Evolutionary conservation across 2,797 vertebrate species (phyloP).

Genomic region (Melopsittacus undulatus): DNA sequence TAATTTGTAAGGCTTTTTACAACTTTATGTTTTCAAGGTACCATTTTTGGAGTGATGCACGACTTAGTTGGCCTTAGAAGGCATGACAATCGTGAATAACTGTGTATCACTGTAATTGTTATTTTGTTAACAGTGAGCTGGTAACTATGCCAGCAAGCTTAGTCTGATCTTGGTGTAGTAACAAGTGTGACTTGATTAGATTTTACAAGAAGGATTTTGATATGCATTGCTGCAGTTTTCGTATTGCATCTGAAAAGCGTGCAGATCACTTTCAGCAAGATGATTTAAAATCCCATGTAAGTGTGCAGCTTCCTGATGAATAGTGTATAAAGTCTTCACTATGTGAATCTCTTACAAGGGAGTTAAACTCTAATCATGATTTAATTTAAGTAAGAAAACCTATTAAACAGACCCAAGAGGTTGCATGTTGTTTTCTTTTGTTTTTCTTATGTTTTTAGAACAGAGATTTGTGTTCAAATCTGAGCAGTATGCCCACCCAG

Average conservation of each 20-base stretch:
- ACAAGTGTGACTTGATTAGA: neutral
- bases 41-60: neutral
- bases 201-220: neutral
- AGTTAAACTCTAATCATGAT: neutral
- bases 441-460: neutral
- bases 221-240: neutral
- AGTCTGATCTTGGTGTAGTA: neutral
- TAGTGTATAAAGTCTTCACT: neutral
- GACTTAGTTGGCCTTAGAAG: neutral
- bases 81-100: neutral
- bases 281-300: neutral
- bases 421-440: neutral
- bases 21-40: neutral
- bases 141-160: neutral
- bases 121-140: neutral
- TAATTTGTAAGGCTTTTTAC: neutral
- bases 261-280: neutral
- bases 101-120: neutral
- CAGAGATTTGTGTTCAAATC: neutral
- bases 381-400: neutral
- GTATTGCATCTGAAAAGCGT: neutral
- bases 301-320: neutral
- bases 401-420: neutral
- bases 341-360: neutral
- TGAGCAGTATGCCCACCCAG: neutral